A percentile compares a stretch with the other conserved stretches of the same genome.
Conservation (phyloP, 2,113 vertebrate genomes). For the Rhinoptilus africanus region DNA sequence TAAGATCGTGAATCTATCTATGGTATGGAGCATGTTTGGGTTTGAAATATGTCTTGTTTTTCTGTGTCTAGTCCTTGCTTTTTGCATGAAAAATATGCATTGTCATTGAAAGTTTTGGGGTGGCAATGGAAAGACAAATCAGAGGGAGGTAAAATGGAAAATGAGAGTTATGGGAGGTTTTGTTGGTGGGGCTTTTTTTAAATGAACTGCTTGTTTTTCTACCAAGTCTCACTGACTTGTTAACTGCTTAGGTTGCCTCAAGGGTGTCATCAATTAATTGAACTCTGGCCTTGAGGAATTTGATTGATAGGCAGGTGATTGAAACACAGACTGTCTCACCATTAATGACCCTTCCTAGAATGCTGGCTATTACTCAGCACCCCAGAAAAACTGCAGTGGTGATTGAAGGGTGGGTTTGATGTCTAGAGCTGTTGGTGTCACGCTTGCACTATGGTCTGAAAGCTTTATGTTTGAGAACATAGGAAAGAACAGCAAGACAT, state of each 20-base stretch:
- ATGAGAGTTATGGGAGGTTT: slow-evolving; percentile 56
- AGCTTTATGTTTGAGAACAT: not conserved
- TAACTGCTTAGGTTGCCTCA: slow-evolving; percentile 74
- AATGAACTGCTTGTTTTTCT: slow-evolving; percentile 71
- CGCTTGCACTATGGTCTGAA: slow-evolving; percentile 45
- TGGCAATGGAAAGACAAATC: slow-evolving; percentile 28
- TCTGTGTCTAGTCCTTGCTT: not conserved
- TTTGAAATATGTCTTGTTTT: slow-evolving; percentile 29
- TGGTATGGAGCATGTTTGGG: not conserved
- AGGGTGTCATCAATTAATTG: slow-evolving; percentile 81
- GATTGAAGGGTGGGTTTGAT: slow-evolving; percentile 64
- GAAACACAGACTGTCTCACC: slow-evolving; percentile 63
- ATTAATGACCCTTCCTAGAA: slow-evolving; percentile 70
- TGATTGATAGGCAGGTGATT: slow-evolving; percentile 79
- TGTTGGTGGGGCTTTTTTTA: not conserved
- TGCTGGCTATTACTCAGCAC: slow-evolving; percentile 48
- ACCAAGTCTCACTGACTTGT: slow-evolving; percentile 72
- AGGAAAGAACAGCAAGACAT: not conserved
- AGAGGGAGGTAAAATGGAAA: slow-evolving; percentile 36
- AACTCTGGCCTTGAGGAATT: slow-evolving; percentile 72
- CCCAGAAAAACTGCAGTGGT: slow-evolving; percentile 65
- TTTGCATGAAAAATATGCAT: slow-evolving; percentile 20
- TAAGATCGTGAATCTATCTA: not conserved
- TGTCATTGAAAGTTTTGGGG: not conserved
- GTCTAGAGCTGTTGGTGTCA: slow-evolving; percentile 37